These are phyloP conservation scores for Terebella lapidaria DNA, from an alignment of 2,888 invertebrate genomes.

Conservation along the genomic window DNA sequence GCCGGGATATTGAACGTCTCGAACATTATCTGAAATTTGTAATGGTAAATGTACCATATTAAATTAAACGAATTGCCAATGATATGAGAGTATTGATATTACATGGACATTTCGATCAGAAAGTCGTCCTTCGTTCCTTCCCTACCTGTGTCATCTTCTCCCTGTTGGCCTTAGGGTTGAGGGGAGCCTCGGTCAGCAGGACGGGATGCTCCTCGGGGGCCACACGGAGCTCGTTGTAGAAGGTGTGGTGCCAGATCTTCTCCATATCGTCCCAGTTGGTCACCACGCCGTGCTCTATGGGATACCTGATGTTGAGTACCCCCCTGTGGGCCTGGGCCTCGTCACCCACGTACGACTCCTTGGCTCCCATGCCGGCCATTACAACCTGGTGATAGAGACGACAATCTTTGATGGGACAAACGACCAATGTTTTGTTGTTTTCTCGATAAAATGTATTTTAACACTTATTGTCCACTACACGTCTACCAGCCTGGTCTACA, in stretches of 20 bases:
- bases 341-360: conserved; percentile 36
- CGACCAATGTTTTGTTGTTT: too few species aligned
- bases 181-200: conserved; percentile 78
- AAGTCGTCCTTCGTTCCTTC: background rate
- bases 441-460: too few species aligned
- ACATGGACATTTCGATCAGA: too few species aligned
- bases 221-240: conserved; percentile 88
- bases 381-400: conserved; percentile 52
- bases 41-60: too few species aligned
- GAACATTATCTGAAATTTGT: conserved; percentile 58
- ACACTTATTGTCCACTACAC: too few species aligned
- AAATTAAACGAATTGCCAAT: too few species aligned
- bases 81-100: too few species aligned
- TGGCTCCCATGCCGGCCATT: conserved; percentile 65
- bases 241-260: conserved; percentile 98
- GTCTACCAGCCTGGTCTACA: too few species aligned
- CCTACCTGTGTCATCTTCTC: conserved; percentile 74
- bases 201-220: conserved; percentile 90
- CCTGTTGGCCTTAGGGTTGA: conserved; percentile 82
- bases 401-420: too few species aligned
- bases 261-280: conserved; percentile 54
- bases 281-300: conserved; percentile 35
- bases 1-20: conserved; percentile 28
- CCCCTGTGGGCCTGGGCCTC: conserved; percentile 36
- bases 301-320: conserved; percentile 34